These are phyloP conservation scores for Ammodytes marinus DNA, from an alignment of 2,113 vertebrate species.

Conservation along the genomic window DNA sequence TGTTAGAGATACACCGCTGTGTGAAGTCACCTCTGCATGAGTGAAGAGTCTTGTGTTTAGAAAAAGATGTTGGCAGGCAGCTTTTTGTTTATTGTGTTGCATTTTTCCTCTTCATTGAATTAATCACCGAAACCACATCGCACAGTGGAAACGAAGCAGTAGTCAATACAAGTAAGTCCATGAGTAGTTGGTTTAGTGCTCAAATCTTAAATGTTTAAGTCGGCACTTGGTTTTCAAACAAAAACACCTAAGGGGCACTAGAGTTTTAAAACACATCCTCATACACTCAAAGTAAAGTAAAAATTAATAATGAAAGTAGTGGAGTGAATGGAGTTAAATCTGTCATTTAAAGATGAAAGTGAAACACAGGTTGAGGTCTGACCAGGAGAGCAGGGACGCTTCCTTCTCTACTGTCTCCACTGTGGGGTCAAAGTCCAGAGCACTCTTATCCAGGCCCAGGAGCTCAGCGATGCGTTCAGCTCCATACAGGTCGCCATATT, in stretches of 20 bases:
- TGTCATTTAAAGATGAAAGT: background rate
- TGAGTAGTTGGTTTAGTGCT: background rate
- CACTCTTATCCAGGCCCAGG: constrained; percentile 95
- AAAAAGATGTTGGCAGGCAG: too few relatives aligned
- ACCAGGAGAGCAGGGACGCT: constrained; percentile 95
- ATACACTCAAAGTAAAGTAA: background rate
- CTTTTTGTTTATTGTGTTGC: too few relatives aligned
- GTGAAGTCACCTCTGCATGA: too few relatives aligned
- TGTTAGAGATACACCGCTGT: too few relatives aligned
- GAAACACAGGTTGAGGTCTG: constrained; percentile 29
- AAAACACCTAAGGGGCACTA: too few relatives aligned
- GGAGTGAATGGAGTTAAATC: too few relatives aligned
- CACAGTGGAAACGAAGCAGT: too few relatives aligned
- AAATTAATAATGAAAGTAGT: too few relatives aligned
- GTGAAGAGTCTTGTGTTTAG: too few relatives aligned
- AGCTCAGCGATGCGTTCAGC: constrained; percentile 97
- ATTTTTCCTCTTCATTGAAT: too few relatives aligned
- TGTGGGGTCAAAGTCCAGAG: constrained; percentile 96
- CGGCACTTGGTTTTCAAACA: background rate
- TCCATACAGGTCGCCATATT: constrained; percentile 96
- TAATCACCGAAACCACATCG: too few relatives aligned
- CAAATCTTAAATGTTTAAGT: background rate
- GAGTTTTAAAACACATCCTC: too few relatives aligned
- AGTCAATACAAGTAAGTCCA: background rate
- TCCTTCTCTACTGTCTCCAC: constrained; percentile 91